Conservation (phyloP, 2,888 invertebrate species). For the Podotricha telesiphe region DNA sequence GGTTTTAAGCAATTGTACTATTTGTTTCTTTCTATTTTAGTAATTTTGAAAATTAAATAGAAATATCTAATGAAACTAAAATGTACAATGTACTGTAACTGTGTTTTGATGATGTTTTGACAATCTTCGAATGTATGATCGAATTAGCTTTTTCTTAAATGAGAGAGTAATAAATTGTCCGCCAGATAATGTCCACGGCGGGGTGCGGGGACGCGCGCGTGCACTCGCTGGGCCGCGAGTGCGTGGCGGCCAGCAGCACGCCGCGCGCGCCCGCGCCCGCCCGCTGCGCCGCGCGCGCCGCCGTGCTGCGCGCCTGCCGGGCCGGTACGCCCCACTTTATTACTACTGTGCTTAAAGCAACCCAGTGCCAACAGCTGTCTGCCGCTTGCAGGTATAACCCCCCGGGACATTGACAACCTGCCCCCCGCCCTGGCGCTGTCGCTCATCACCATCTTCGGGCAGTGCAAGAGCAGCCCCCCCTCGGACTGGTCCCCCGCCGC, state of each 20-base stretch:
- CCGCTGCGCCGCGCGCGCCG: slow-evolving; percentile 36
- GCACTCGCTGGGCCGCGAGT: slow-evolving; percentile 57
- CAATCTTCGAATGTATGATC: too few relatives aligned
- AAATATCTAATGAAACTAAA: too few relatives aligned
- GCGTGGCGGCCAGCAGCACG: slow-evolving; percentile 59
- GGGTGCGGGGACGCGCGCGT: slow-evolving; percentile 63
- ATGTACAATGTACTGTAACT: too few relatives aligned
- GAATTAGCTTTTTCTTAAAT: too few relatives aligned
- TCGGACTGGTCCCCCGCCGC: slow-evolving; percentile 88
- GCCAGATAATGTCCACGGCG: slow-evolving; percentile 59
- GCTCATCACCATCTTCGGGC: slow-evolving; percentile 86
- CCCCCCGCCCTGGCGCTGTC: slow-evolving; percentile 85
- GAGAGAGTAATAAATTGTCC: too few relatives aligned
- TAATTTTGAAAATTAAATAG: too few relatives aligned
- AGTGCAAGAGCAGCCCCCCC: slow-evolving; percentile 87
- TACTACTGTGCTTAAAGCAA: too few relatives aligned
- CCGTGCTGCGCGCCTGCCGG: slow-evolving; percentile 53
- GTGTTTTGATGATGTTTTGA: too few relatives aligned
- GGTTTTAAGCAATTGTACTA: too few relatives aligned
- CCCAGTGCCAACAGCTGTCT: too few relatives aligned
- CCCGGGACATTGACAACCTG: slow-evolving; percentile 87
- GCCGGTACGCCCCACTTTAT: too few relatives aligned
- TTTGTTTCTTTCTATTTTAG: too few relatives aligned
- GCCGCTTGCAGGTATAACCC: slow-evolving; percentile 80
- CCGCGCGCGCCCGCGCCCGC: slow-evolving; percentile 47